Evolutionary conservation across 2,113 vertebrate genomes (phyloP).

Genomic region (Myrmophylax atrothorax): DNA sequence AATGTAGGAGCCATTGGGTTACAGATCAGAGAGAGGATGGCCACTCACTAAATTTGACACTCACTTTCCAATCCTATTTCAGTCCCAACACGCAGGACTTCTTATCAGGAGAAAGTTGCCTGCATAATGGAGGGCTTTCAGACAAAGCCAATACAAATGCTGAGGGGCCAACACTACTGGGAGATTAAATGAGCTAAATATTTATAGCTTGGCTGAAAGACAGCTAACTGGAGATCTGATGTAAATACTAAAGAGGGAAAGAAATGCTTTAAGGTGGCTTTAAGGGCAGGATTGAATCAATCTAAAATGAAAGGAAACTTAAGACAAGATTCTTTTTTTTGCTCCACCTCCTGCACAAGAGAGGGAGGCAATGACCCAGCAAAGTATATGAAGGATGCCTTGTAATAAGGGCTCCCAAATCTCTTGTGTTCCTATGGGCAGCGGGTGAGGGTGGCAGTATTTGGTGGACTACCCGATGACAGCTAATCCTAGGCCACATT

Average conservation of each 20-base stretch:
- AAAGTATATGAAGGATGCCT: background rate
- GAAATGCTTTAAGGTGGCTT: constrained; percentile 23
- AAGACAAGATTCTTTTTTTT: background rate
- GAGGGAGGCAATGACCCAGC: background rate
- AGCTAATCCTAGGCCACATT: background rate
- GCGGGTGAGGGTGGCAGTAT: accelerated
- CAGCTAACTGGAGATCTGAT: constrained; percentile 14
- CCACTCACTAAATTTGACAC: background rate
- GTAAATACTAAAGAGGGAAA: constrained; percentile 15
- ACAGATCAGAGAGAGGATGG: background rate
- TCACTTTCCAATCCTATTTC: background rate
- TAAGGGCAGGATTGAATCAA: background rate
- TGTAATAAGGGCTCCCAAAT: background rate
- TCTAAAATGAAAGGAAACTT: background rate
- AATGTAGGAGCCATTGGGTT: background rate
- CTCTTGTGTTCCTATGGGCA: background rate
- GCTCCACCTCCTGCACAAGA: background rate
- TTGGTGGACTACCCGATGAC: background rate
- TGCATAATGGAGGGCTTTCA: constrained; percentile 52
- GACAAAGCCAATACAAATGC: constrained; percentile 45
- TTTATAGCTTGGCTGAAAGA: constrained; percentile 59
- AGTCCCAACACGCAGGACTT: background rate
- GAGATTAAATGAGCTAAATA: constrained; percentile 60
- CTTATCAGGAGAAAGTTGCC: constrained; percentile 48
- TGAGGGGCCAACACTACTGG: constrained; percentile 15